phyloP scores from a whole-genome alignment of 2,888 invertebrate species.

The Resseliella maxima region DNA sequence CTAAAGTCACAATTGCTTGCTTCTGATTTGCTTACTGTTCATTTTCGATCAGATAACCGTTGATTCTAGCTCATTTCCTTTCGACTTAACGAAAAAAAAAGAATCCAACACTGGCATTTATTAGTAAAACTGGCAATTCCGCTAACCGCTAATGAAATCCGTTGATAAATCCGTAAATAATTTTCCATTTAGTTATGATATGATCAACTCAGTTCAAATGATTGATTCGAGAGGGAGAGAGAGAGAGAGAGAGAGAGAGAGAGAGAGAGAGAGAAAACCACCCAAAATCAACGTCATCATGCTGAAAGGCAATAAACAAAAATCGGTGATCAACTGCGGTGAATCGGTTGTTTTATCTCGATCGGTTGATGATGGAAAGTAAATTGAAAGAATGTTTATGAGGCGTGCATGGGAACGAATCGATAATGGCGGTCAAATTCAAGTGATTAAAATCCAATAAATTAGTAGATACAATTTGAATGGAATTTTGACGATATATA shows the following conservation, averaged over 20 bases:
- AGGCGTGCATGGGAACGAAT: neutral
- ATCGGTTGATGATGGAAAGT: neutral
- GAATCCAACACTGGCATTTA: too few relatives aligned
- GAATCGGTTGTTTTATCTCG: neutral
- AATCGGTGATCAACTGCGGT: neutral
- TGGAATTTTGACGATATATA: neutral
- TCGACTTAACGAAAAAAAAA: too few relatives aligned
- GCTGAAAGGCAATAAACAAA: neutral
- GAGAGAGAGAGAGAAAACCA: neutral
- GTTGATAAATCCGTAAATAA: too few relatives aligned
- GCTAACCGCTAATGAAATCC: neutral
- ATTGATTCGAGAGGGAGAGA: too few relatives aligned
- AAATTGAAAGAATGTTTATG: neutral
- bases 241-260: too few relatives aligned
- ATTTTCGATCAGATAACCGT: too few relatives aligned
- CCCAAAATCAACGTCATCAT: neutral
- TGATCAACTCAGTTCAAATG: neutral
- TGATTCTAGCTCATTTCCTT: too few relatives aligned
- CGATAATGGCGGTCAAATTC: neutral
- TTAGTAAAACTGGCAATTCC: too few relatives aligned
- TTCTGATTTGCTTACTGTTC: neutral
- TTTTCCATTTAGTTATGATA: neutral
- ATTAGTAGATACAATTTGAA: neutral
- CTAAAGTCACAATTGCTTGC: too few relatives aligned
- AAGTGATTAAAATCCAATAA: constrained; percentile 4